These are phyloP conservation scores for Oostethus manadensis DNA, from an alignment of 2,113 vertebrate species.

Conservation along the genomic window DNA sequence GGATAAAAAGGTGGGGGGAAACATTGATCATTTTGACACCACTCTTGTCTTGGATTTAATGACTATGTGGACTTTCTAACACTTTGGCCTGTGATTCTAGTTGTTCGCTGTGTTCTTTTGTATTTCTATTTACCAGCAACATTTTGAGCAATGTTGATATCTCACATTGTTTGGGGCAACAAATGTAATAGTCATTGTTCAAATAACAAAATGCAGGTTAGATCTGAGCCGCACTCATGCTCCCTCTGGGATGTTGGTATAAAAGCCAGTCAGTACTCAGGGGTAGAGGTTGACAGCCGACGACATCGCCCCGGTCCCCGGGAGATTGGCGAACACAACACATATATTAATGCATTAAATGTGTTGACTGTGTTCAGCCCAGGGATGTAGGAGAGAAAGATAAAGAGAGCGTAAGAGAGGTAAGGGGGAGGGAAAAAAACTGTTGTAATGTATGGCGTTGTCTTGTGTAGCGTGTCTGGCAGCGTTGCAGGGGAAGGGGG, in stretches of 20 bases:
- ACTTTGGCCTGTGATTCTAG: no score
- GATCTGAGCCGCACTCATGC: constrained; percentile 26
- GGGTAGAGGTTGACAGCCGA: constrained; percentile 66
- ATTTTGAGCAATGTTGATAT: constrained; percentile 1
- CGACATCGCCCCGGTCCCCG: constrained; percentile 58
- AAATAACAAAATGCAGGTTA: constrained; percentile 41
- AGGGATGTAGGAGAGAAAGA: constrained; percentile 35
- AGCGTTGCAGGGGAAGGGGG: constrained; percentile 23
- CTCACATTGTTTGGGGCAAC: constrained; percentile 11
- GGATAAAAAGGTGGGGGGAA: no score
- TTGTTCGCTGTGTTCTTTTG: no score
- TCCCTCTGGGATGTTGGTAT: constrained; percentile 63
- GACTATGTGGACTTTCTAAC: no score
- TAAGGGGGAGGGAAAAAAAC: constrained; percentile 30
- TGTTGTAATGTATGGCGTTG: constrained; percentile 66
- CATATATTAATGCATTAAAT: constrained; percentile 74
- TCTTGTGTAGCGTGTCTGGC: constrained; percentile 63
- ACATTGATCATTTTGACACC: no score
- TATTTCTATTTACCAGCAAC: constrained; percentile 3
- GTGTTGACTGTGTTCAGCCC: constrained; percentile 65
- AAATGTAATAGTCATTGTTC: constrained; percentile 42
- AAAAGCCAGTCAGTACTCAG: constrained; percentile 64
- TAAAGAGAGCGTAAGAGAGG: constrained; percentile 27
- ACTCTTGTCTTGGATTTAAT: no score
- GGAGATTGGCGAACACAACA: constrained; percentile 67